Evolutionary conservation across 2,888 invertebrate genomes (phyloP), one percentile per base, ranked within the genome.

Genomic region (Diplolepis rosae): DNA sequence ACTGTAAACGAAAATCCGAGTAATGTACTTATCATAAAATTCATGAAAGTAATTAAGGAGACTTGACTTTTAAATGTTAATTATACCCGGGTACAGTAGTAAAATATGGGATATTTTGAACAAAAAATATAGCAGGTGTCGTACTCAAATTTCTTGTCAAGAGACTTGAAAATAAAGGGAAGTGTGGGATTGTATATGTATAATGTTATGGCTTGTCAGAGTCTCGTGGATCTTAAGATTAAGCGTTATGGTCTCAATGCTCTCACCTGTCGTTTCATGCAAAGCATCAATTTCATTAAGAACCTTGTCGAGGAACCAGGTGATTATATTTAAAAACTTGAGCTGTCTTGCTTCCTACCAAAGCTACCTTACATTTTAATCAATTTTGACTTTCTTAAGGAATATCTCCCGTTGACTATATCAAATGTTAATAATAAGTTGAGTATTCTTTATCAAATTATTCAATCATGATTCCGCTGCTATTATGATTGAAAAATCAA

Each of bases 381-480:
- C n/a, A n/a, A n/a, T n/a, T n/a, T n/a, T n/a, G n/a, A 66, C 68
- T 66, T 69, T 68, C 30, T 68, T 45, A n/a, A n/a, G 39, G 39
- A 4, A 9, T 5, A 2, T 9, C 3, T 6, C 39, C 9, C 39
- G n/a, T 39, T 1, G 7, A 39, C n/a, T 4, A 1, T 39, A 6
- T 39, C 39, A n/a, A 39, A 4, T 13, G 39, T n/a, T n/a, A n/a
- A n/a, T n/a, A n/a, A n/a, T n/a, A n/a, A n/a, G n/a, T n/a, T n/a
- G n/a, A n/a, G n/a, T n/a, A n/a, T n/a, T n/a, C n/a, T n/a, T n/a
- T n/a, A n/a, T n/a, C n/a, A n/a, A n/a, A n/a, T n/a, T n/a, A n/a
- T n/a, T n/a, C n/a, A n/a, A n/a, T n/a, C n/a, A n/a, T n/a, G n/a
- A n/a, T n/a, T n/a, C n/a, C n/a, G n/a, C 1, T 45, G 9, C 0